These are phyloP conservation scores for Pseudopipra pipra DNA, from an alignment of 2,113 vertebrate species.

Conservation along the genomic window DNA sequence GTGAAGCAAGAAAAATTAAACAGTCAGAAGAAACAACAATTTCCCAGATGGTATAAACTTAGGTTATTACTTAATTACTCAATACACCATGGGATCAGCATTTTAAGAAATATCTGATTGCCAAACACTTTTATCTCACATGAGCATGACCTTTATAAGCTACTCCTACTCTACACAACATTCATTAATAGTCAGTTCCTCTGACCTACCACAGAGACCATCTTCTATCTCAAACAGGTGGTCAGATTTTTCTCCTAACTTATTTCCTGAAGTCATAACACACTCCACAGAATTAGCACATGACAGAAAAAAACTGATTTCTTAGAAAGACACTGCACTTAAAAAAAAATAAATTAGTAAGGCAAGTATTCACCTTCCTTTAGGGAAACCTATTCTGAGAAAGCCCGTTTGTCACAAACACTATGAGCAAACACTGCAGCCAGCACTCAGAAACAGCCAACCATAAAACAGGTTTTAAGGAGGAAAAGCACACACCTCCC, in stretches of 20 bases:
- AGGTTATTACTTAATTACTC: background rate
- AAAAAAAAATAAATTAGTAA: background rate
- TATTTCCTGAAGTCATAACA: background rate
- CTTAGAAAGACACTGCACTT: background rate
- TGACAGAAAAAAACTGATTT: background rate
- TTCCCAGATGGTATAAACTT: background rate
- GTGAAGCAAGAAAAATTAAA: background rate
- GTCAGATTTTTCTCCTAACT: background rate
- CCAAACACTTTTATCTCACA: background rate
- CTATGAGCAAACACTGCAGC: background rate
- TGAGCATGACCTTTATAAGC: background rate
- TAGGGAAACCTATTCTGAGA: background rate
- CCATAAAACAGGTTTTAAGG: background rate
- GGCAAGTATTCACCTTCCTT: background rate
- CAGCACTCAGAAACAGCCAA: background rate
- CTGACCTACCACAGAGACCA: background rate
- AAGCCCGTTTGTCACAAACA: background rate
- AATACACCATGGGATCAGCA: background rate
- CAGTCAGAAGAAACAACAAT: background rate
- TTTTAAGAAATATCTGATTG: background rate
- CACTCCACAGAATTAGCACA: background rate
- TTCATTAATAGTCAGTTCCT: background rate
- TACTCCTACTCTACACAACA: background rate
- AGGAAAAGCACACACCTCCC: background rate
- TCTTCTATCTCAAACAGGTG: background rate